phyloP scores from a whole-genome alignment of 1,140 invertebrate genomes.

The Apis florea region DNA sequence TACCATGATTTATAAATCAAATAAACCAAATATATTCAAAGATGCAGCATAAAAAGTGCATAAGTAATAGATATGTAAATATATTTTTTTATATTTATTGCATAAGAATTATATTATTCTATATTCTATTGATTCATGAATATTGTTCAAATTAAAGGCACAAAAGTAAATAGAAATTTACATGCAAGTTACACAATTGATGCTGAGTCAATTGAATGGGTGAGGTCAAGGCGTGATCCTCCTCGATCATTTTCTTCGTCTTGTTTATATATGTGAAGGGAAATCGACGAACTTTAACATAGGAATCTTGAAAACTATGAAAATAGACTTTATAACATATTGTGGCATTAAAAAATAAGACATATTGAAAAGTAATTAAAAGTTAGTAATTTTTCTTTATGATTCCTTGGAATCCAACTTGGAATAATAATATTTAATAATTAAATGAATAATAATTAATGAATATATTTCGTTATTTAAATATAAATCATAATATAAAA shows the following conservation, averaged over 20 bases:
- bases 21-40: too few relatives aligned
- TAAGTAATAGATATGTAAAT: too few relatives aligned
- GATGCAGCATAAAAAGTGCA: too few relatives aligned
- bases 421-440: too few relatives aligned
- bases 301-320: conserved; percentile 25
- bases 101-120: not conserved
- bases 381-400: too few relatives aligned
- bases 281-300: conserved; percentile 41
- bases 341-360: not conserved
- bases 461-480: too few relatives aligned
- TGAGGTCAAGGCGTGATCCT: conserved; percentile 22
- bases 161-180: not conserved
- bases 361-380: too few relatives aligned
- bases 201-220: not conserved
- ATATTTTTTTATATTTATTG: not conserved
- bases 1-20: too few relatives aligned
- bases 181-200: conserved; percentile 6
- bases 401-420: too few relatives aligned
- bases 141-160: too few relatives aligned
- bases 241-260: conserved; percentile 24
- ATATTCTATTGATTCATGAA: not conserved
- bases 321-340: not conserved
- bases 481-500: too few relatives aligned
- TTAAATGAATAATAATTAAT: too few relatives aligned
- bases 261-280: conserved; percentile 3